phyloP scores from a whole-genome alignment of 2,888 invertebrate species.

The Folsomia candida region DNA sequence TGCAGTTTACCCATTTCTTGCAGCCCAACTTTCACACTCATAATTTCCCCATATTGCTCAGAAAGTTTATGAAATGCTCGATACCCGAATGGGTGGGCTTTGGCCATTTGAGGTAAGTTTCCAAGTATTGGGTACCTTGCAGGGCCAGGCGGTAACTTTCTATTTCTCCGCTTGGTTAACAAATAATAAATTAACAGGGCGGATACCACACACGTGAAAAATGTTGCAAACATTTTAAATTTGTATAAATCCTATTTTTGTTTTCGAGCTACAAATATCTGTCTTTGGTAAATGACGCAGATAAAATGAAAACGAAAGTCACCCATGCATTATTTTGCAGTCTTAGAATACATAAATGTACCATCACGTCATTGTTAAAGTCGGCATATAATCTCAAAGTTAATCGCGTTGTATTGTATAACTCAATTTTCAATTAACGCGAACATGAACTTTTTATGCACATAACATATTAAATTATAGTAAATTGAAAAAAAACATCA shows the following conservation, averaged over 20 bases:
- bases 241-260: too few species aligned
- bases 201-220: slow-evolving; percentile 16
- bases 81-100: slow-evolving; percentile 35
- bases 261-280: too few species aligned
- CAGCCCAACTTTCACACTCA: slow-evolving; percentile 41
- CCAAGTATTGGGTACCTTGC: slow-evolving; percentile 35
- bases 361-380: too few species aligned
- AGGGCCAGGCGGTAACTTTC: slow-evolving; percentile 34
- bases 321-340: too few species aligned
- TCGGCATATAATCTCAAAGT: too few species aligned
- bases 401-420: too few species aligned
- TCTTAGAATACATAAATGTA: too few species aligned
- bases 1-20: slow-evolving; percentile 38
- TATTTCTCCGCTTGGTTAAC: slow-evolving; percentile 8
- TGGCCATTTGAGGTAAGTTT: slow-evolving; percentile 42
- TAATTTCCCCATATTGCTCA: slow-evolving; percentile 42
- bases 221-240: slow-evolving; percentile 22
- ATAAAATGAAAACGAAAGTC: neutral
- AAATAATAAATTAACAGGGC: slow-evolving; percentile 16
- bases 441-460: too few species aligned
- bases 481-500: too few species aligned
- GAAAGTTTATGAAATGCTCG: slow-evolving; percentile 41
- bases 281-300: too few species aligned
- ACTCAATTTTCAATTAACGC: too few species aligned
- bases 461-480: too few species aligned